Evolutionary conservation across 2,797 vertebrate genomes (phyloP), one percentile per base, ranked within the genome.

Genomic region (Helostoma temminkii): DNA sequence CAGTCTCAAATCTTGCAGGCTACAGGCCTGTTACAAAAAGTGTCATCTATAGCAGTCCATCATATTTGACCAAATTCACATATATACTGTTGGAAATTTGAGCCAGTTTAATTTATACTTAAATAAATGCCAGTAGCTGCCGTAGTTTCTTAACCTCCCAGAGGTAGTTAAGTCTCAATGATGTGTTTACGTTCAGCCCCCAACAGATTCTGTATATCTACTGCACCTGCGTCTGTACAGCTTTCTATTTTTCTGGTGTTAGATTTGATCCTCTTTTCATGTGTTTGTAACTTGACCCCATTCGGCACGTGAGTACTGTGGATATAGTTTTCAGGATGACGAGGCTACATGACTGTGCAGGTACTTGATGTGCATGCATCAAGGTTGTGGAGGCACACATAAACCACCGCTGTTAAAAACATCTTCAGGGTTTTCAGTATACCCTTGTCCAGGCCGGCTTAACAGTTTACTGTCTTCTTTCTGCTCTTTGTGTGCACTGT

Each of bases 201-300:
- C 41, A 62, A 50, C 49, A 26, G 28, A 24, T 28, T 54, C 3
- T 37, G 30, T 70, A 12, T 32, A 34, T 53, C 43, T n/a, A n/a
- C n/a, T n/a, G n/a, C 60, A 6, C 1, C 42, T 22, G 22, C 22
- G 49, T 67, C 28, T 75, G 34, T 62, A 14, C 9, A 12, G 12
- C 7, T 57, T n/a, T 3, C 55, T 52, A 24, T 72, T 71, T 36
- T 54, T 56, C 43, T 63, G 55, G 41, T 74, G 37, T 82, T 69
- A 21, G 53, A 69, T 76, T 74, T 78, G 28, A 62, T 54, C 61
- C 10, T 36, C 52, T 30, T 0, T 34, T 46, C 69, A 58, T 9
- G 32, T 82, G 76, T 69, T 68, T 62, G 78, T 72, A 84, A 83
- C 67, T 71, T 62, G 43, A 79, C n/a, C 37, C 70, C 56, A 41